phyloP scores from a whole-genome alignment of 1,140 invertebrate species.

The Heliothis subflexa region DNA sequence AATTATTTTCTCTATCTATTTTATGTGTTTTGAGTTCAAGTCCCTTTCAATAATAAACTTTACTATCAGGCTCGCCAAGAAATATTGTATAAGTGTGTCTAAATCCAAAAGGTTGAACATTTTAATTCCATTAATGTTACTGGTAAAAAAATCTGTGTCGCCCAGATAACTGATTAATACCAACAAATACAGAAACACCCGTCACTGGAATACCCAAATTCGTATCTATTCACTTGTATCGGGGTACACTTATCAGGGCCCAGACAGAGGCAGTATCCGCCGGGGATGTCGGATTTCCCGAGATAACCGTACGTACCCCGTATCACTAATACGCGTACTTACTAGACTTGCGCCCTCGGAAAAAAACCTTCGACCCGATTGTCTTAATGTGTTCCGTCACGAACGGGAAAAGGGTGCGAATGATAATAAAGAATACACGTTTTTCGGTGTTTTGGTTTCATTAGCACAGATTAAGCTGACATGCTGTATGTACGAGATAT shows the following conservation, averaged over 20 bases:
- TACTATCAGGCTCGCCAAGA: too few relatives aligned
- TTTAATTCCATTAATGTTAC: too few relatives aligned
- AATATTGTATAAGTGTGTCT: too few relatives aligned
- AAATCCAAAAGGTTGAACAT: too few relatives aligned
- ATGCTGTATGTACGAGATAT: neutral
- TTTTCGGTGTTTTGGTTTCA: constrained; percentile 24
- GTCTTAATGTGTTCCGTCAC: constrained; percentile 32
- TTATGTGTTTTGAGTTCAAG: neutral
- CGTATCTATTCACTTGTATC: constrained; percentile 38
- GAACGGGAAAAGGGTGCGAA: constrained; percentile 19
- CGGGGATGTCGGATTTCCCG: constrained; percentile 55
- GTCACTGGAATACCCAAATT: constrained; percentile 2
- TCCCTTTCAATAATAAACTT: too few relatives aligned
- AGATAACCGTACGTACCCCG: constrained; percentile 49
- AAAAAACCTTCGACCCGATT: constrained; percentile 40
- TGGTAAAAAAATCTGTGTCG: neutral
- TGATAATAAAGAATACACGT: constrained; percentile 17
- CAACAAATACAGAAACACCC: constrained; percentile 30
- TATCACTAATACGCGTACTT: constrained; percentile 43
- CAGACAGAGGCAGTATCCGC: constrained; percentile 50
- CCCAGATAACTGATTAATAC: neutral
- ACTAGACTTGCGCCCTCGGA: constrained; percentile 12
- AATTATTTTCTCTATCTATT: constrained; percentile 4
- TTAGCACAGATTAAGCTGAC: constrained; percentile 2
- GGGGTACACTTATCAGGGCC: constrained; percentile 37